A percentile compares a stretch with the other conserved stretches of the same genome.
Evolutionary conservation across 2,797 vertebrate genomes (phyloP).

Genomic region (Phylloscopus collybita): DNA sequence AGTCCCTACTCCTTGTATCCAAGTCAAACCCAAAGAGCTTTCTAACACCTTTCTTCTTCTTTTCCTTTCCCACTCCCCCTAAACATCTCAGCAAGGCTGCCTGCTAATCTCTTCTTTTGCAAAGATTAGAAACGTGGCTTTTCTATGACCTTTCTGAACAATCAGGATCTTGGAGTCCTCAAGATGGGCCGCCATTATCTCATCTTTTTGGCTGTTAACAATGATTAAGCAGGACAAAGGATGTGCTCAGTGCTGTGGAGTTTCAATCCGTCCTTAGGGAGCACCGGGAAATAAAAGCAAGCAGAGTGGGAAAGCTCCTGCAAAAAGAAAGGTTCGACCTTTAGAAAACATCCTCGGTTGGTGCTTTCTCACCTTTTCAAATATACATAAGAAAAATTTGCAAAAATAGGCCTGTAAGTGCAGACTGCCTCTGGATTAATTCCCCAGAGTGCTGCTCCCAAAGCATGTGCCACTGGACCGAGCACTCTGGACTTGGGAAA

Average conservation of each 20-base stretch:
- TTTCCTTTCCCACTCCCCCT: neutral
- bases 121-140: constrained; percentile 51
- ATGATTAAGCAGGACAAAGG: constrained; percentile 60
- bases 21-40: neutral
- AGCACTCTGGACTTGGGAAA: neutral
- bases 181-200: constrained; percentile 48
- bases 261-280: constrained; percentile 24
- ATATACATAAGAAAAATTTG: constrained; percentile 32
- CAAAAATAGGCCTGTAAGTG: constrained; percentile 16
- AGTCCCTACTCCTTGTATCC: neutral
- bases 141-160: constrained; percentile 67
- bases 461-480: neutral
- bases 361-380: constrained; percentile 39
- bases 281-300: constrained; percentile 34
- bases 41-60: constrained; percentile 11
- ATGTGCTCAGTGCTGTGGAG: neutral
- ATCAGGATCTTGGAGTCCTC: constrained; percentile 41
- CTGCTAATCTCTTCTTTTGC: constrained; percentile 52
- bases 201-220: constrained; percentile 37
- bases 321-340: constrained; percentile 40
- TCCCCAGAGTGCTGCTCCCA: neutral
- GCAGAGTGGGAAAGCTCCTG: neutral
- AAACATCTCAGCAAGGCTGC: constrained; percentile 6
- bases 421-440: neutral
- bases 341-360: constrained; percentile 26